Percentiles rank a stretch among this genome's conserved stretches.
Conservation (phyloP, 2,113 vertebrate species). For the Cranoglanis bouderius region DNA sequence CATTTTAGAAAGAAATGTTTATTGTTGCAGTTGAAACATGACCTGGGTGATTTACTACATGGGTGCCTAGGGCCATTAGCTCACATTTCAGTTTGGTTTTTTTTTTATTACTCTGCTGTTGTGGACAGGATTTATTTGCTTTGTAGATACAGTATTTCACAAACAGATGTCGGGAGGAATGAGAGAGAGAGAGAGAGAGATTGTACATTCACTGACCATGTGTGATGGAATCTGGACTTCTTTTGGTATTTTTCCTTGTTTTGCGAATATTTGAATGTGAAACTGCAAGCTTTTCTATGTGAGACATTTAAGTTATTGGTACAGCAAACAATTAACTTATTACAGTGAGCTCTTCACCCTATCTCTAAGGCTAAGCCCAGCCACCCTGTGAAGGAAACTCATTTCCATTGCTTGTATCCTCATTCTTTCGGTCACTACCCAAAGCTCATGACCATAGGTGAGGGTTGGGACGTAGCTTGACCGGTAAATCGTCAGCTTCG, state of each 20-base stretch:
- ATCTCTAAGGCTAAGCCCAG: too few species aligned
- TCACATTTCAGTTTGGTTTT: background rate
- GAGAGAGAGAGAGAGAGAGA: background rate
- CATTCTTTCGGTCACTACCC: too few species aligned
- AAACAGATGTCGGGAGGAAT: background rate
- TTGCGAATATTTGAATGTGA: background rate
- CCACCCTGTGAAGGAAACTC: too few species aligned
- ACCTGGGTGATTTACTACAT: background rate
- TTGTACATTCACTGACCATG: background rate
- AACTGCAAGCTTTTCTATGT: background rate
- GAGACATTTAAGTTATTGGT: background rate
- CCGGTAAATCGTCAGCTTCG: too few species aligned
- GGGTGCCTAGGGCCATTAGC: background rate
- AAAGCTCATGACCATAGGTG: too few species aligned
- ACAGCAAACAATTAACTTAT: background rate
- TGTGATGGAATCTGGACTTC: background rate
- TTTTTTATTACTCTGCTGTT: background rate
- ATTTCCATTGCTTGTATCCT: too few species aligned
- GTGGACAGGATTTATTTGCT: background rate
- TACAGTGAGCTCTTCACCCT: too few species aligned
- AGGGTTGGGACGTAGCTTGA: too few species aligned
- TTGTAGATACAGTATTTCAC: background rate
- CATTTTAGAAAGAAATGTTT: background rate
- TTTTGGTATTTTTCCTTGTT: background rate
- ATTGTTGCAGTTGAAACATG: constrained; percentile 10